Conservation (phyloP, 2,888 invertebrate species). For the Zygothrica quintamaculata region DNA sequence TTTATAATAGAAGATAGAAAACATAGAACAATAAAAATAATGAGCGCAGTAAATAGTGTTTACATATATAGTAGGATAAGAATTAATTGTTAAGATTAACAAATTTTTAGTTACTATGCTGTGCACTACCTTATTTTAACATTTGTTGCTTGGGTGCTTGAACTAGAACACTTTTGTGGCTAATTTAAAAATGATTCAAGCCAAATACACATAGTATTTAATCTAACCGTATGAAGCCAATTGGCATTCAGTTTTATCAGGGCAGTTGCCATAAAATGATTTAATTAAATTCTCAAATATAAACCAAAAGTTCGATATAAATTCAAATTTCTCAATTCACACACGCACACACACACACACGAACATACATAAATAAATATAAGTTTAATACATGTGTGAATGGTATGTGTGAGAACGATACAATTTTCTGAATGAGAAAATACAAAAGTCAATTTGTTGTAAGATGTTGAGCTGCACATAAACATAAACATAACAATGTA, state of each 20-base stretch:
- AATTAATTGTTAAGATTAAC: no score
- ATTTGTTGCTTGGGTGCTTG: no score
- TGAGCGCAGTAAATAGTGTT: no score
- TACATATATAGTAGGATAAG: no score
- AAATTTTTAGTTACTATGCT: no score
- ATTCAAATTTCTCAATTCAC: constrained; percentile 69
- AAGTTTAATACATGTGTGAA: neutral
- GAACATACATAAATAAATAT: constrained; percentile 8
- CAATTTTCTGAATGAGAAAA: constrained; percentile 59
- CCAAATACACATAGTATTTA: constrained; percentile 7
- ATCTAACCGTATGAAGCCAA: constrained; percentile 24
- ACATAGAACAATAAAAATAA: no score
- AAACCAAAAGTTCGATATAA: constrained; percentile 67
- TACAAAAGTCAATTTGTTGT: constrained; percentile 77
- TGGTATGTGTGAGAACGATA: constrained; percentile 6
- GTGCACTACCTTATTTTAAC: no score
- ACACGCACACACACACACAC: constrained; percentile 11
- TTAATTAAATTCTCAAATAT: constrained; percentile 61
- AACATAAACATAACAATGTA: constrained; percentile 64
- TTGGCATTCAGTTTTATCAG: constrained; percentile 28
- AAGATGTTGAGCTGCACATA: constrained; percentile 57
- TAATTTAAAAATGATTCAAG: neutral
- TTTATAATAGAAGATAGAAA: no score
- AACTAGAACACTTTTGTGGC: no score
- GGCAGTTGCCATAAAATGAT: constrained; percentile 64